Evolutionary conservation across 1,140 invertebrate species (phyloP), one percentile per base, ranked within the genome.

Genomic region (Probaryconus sp.): DNA sequence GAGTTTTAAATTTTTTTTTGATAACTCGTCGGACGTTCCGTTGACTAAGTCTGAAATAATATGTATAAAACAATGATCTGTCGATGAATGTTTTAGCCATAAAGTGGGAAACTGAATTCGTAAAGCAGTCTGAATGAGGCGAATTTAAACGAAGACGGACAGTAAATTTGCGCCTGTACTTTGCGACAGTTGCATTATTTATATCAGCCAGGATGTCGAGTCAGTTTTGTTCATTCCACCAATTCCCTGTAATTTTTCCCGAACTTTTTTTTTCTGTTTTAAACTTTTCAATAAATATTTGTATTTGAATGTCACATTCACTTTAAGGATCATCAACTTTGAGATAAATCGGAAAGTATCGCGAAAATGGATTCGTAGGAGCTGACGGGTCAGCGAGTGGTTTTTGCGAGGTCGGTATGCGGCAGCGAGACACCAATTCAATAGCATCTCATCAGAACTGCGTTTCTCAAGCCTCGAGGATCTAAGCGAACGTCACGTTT

Each of bases 131-230:
- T 40, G 48, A 13, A 58, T 31, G 37, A 11, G 21, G 20, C 38
- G 42, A 47, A 56, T 55, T 37, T 14, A 50, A 79, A 81, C 67
- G 76, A 78, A 81, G 78, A 81, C 77, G 64, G 79, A 79, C 73
- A 72, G 72, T 70, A 64, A 81, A 81, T 80, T 74, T 76, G 74
- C 74, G 67, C 67, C 40, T 78, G 79, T 76, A 80, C 79, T 81
- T 81, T 78, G 63, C 56, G 69, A 33, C 14, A 70, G 67, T 71
- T 69, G 55, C 55, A 78, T 80, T 68, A 81, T 80, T 80, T 61
- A 81, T 73, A 24, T 10, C 18, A 16, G 1, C n/a, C 73, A 55
- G 72, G 26, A 38, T 60, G 56, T 33, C 40, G 51, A 51, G 24
- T 20, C 55, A 37, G 43, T 60, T 37, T 71, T 56, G 69, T 76